Percentiles rank a stretch among this genome's conserved stretches.
Conservation (phyloP, 2,888 invertebrate genomes). For the Synanthedon tipuliformis region DNA sequence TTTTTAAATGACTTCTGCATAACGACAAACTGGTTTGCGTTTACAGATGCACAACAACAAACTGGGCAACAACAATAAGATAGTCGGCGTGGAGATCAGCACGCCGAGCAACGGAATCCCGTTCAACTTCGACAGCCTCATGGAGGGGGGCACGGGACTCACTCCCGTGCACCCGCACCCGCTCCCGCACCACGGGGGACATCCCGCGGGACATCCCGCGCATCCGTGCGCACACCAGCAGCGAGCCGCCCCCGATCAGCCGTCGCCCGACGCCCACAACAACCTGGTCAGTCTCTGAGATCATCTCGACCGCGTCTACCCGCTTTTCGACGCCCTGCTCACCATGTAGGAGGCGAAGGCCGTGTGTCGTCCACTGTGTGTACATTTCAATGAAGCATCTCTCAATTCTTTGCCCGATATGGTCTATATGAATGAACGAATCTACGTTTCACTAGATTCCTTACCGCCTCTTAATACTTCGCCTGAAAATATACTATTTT, state of each 20-base stretch:
- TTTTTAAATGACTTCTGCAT: too few species aligned
- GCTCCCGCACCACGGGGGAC: slow-evolving; percentile 36
- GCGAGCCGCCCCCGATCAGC: slow-evolving; percentile 76
- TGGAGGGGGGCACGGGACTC: slow-evolving; percentile 93
- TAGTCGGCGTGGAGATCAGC: slow-evolving; percentile 85
- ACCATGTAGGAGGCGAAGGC: background rate
- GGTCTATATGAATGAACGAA: too few species aligned
- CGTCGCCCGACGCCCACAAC: slow-evolving; percentile 80
- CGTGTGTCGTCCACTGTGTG: background rate
- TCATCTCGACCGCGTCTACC: slow-evolving; percentile 17
- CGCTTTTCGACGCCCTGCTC: slow-evolving; percentile 14
- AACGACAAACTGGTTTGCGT: too few species aligned
- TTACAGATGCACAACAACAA: slow-evolving; percentile 63
- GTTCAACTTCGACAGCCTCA: slow-evolving; percentile 92
- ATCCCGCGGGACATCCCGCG: slow-evolving; percentile 73
- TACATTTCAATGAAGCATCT: background rate
- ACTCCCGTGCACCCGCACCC: slow-evolving; percentile 79
- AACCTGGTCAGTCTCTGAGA: slow-evolving; percentile 87
- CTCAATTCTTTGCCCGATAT: background rate
- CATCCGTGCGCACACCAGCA: slow-evolving; percentile 85
- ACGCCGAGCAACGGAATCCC: slow-evolving; percentile 89
- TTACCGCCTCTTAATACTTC: background rate
- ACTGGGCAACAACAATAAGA: slow-evolving; percentile 67
- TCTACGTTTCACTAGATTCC: too few species aligned
- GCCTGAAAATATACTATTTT: slow-evolving; percentile 2